phyloP scores from a whole-genome alignment of 2,888 invertebrate species.

The Trichacis sp. region DNA sequence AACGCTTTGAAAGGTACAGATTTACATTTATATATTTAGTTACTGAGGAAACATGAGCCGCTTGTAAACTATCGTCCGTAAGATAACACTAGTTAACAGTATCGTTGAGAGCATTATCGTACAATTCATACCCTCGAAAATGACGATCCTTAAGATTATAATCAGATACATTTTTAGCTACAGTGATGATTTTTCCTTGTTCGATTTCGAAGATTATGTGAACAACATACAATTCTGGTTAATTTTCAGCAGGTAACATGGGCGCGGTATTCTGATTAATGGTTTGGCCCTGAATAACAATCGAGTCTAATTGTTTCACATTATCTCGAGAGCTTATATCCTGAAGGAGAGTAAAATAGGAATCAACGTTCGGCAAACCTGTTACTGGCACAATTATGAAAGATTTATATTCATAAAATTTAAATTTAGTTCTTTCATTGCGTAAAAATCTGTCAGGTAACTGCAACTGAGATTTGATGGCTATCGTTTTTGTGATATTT shows the following conservation, averaged over 20 bases:
- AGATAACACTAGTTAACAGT: neutral
- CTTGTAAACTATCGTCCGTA: neutral
- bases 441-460: neutral
- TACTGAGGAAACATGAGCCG: neutral
- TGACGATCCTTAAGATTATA: conserved; percentile 1
- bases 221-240: conserved; percentile 5
- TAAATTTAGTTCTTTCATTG: neutral
- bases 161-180: conserved; percentile 1
- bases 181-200: neutral
- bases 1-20: conserved; percentile 3
- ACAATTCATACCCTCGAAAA: conserved; percentile 4
- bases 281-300: neutral
- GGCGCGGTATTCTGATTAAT: neutral
- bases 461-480: conserved; percentile 6
- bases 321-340: neutral
- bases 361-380: no score
- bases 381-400: no score
- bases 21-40: conserved; percentile 1
- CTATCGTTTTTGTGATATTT: conserved; percentile 5
- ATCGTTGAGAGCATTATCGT: neutral
- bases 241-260: conserved; percentile 3
- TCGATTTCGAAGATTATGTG: neutral
- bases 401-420: no score
- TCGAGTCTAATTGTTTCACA: conserved; percentile 2
- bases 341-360: neutral